phyloP scores from a whole-genome alignment of 23 tunicate genomes.

The Ciona savignyi region DNA sequence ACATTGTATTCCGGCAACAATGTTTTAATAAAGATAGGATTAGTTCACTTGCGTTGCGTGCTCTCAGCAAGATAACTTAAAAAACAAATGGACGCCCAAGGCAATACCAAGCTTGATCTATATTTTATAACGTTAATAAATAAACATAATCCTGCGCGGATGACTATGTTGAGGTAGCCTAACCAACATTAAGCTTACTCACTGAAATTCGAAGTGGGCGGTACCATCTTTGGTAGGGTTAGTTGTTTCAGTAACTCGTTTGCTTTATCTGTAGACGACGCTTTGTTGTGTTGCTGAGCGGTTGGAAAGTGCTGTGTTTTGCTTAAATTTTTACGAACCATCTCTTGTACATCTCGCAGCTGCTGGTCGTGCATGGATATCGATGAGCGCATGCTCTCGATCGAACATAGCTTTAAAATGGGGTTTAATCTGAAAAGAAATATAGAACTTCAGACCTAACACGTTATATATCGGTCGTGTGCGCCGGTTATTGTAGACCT shows the following conservation, averaged over 20 bases:
- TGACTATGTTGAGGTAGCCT: too few relatives aligned
- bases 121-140: too few relatives aligned
- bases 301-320: too few relatives aligned
- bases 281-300: neutral
- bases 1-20: too few relatives aligned
- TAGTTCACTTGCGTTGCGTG: too few relatives aligned
- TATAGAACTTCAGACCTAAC: neutral
- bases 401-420: conserved; percentile 38
- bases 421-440: conserved; percentile 34
- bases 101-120: too few relatives aligned
- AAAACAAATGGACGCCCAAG: too few relatives aligned
- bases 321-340: conserved; percentile 1
- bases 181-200: neutral
- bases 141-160: too few relatives aligned
- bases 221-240: neutral
- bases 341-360: neutral
- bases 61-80: too few relatives aligned
- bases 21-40: neutral
- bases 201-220: neutral
- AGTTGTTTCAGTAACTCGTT: neutral
- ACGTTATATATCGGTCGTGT: too few relatives aligned
- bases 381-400: conserved; percentile 8
- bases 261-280: neutral
- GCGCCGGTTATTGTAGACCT: too few relatives aligned
- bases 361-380: neutral